These are phyloP conservation scores for Lapara coniferarum DNA, from an alignment of 2,888 invertebrate genomes.

Conservation along the genomic window DNA sequence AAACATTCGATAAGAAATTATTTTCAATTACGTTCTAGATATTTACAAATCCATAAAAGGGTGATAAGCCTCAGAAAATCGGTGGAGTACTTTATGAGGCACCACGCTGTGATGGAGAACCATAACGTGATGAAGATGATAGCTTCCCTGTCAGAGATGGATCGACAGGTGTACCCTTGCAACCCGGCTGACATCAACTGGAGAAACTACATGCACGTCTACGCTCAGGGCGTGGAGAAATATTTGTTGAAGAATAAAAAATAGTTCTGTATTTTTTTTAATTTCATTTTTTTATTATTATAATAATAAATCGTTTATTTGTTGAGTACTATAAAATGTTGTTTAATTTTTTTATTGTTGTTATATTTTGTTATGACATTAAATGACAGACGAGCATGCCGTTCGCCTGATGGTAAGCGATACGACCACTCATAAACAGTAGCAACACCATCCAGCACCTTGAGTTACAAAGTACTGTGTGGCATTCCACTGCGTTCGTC, in stretches of 20 bases:
- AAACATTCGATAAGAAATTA: background rate
- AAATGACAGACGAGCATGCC: too few relatives aligned
- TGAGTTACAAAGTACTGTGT: too few relatives aligned
- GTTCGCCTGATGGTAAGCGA: too few relatives aligned
- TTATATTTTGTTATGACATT: too few relatives aligned
- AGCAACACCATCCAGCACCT: too few relatives aligned
- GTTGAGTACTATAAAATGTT: too few relatives aligned
- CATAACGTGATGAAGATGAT: background rate
- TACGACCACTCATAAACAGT: too few relatives aligned
- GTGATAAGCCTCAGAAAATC: background rate
- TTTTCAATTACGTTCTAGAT: slow-evolving; percentile 7
- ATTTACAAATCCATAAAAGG: slow-evolving; percentile 2
- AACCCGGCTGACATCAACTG: slow-evolving; percentile 19
- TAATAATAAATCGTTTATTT: too few relatives aligned
- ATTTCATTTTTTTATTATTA: background rate
- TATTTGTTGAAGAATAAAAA: slow-evolving; percentile 15
- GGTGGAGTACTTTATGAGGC: background rate
- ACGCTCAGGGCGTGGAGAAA: slow-evolving; percentile 14
- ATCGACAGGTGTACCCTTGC: slow-evolving; percentile 20
- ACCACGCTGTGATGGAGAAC: slow-evolving; percentile 10
- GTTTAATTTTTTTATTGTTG: too few relatives aligned
- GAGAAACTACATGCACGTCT: slow-evolving; percentile 21
- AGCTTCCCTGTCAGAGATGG: slow-evolving; percentile 17
- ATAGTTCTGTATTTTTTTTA: background rate
- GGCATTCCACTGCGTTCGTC: too few relatives aligned